Conservation (phyloP, 1,140 invertebrate genomes). For the Chrysomallon squamiferum region DNA sequence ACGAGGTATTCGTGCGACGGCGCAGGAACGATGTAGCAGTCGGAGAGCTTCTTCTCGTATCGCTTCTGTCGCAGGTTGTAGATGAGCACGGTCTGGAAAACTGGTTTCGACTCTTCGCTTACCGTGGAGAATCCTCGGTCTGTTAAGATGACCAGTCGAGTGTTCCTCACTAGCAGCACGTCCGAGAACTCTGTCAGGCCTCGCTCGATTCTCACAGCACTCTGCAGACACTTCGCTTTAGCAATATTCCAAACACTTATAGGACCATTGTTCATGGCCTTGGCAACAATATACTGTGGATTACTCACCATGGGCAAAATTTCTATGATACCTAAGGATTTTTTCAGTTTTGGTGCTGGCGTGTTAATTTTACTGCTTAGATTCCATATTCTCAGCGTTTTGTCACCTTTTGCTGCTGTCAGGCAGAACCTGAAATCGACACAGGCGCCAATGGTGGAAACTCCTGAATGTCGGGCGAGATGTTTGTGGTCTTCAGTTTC, state of each 20-base stretch:
- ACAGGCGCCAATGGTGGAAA: conserved; percentile 48
- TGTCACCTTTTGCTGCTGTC: conserved; percentile 49
- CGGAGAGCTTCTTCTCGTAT: conserved; percentile 47
- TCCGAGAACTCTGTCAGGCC: conserved; percentile 51
- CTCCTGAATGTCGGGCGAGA: conserved; percentile 52
- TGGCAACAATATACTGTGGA: conserved; percentile 54
- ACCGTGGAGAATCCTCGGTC: conserved; percentile 50
- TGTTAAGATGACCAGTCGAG: conserved; percentile 51
- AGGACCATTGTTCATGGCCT: conserved; percentile 54
- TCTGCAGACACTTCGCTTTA: conserved; percentile 46
- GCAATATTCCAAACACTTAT: conserved; percentile 59
- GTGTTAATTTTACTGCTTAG: conserved; percentile 52
- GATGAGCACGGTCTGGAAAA: conserved; percentile 54
- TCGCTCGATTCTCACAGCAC: conserved; percentile 48
- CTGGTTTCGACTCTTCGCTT: conserved; percentile 44
- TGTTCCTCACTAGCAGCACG: conserved; percentile 52
- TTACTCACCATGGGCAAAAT: conserved; percentile 56
- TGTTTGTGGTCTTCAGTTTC: conserved; percentile 63
- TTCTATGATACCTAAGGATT: conserved; percentile 41
- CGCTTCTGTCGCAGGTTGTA: conserved; percentile 54
- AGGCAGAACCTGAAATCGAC: conserved; percentile 52
- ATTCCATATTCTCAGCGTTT: conserved; percentile 56
- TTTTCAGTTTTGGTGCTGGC: conserved; percentile 49
- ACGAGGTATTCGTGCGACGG: conserved; percentile 56
- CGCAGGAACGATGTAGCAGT: conserved; percentile 56